Conservation (phyloP, 2,888 invertebrate genomes). For the Drosophila neotestacea region DNA sequence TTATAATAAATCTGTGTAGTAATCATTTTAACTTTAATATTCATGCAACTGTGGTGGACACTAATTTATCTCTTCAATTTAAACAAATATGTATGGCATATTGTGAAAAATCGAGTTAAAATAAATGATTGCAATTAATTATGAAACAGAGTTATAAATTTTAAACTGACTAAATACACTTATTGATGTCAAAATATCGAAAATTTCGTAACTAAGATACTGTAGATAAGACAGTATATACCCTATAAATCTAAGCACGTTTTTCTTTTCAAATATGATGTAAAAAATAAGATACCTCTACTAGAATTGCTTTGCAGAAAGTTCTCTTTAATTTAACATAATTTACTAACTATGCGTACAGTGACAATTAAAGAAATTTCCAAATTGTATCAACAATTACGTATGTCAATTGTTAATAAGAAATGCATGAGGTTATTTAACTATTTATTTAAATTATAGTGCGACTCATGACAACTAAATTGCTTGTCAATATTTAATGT, state of each 20-base stretch:
- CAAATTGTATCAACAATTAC: not conserved
- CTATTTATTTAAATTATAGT: constrained; percentile 21
- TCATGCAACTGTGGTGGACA: not conserved
- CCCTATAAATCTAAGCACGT: no score
- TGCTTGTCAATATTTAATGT: constrained; percentile 39
- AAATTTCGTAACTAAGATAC: not conserved
- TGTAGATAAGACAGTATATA: no score
- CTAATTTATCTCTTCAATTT: constrained; percentile 11
- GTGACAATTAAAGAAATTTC: not conserved
- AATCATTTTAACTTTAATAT: constrained; percentile 21
- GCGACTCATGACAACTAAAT: constrained; percentile 26
- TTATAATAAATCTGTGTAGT: constrained; percentile 13
- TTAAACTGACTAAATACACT: not conserved
- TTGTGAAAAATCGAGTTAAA: constrained; percentile 1
- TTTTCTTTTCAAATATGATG: no score
- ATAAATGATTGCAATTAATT: constrained; percentile 15
- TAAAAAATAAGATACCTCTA: no score
- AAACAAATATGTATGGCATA: not conserved
- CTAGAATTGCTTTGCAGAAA: not conserved
- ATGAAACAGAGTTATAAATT: constrained; percentile 2
- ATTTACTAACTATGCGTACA: not conserved
- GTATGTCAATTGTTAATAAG: not conserved
- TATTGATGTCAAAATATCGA: not conserved
- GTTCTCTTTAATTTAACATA: not conserved
- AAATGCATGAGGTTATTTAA: constrained; percentile 18